phyloP scores from a whole-genome alignment of 2,113 vertebrate genomes.

The Phocoena phocoena region DNA sequence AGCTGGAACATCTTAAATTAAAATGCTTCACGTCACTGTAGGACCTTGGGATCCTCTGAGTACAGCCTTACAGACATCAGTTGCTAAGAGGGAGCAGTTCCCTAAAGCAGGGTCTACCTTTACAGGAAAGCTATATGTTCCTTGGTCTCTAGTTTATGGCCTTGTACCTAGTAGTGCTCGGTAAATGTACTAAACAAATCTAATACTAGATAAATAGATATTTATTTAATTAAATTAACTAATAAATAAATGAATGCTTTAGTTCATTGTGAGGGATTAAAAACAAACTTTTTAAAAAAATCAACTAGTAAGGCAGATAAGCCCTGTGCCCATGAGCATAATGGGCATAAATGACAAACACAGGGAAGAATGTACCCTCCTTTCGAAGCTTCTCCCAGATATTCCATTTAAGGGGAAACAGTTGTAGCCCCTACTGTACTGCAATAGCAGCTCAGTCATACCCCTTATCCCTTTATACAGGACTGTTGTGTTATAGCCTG shows the following conservation, averaged over 20 bases:
- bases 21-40: not conserved
- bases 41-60: not conserved
- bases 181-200: not conserved
- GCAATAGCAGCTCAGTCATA: not conserved
- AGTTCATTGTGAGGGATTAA: not conserved
- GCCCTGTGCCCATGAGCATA: not conserved
- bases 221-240: not conserved
- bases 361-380: not conserved
- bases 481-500: not conserved
- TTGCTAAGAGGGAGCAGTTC: not conserved
- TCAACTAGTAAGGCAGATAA: not conserved
- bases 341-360: not conserved
- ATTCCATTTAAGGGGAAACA: not conserved
- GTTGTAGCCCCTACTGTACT: not conserved
- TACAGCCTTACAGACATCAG: not conserved
- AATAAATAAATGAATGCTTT: not conserved
- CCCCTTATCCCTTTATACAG: not conserved
- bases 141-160: not conserved
- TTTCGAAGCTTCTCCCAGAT: not conserved
- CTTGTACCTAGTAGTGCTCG: not conserved
- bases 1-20: not conserved
- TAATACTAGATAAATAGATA: not conserved
- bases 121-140: not conserved
- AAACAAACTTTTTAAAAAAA: not conserved
- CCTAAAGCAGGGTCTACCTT: not conserved